phyloP scores from a whole-genome alignment of 2,113 vertebrate species.

The Oryzias celebensis region DNA sequence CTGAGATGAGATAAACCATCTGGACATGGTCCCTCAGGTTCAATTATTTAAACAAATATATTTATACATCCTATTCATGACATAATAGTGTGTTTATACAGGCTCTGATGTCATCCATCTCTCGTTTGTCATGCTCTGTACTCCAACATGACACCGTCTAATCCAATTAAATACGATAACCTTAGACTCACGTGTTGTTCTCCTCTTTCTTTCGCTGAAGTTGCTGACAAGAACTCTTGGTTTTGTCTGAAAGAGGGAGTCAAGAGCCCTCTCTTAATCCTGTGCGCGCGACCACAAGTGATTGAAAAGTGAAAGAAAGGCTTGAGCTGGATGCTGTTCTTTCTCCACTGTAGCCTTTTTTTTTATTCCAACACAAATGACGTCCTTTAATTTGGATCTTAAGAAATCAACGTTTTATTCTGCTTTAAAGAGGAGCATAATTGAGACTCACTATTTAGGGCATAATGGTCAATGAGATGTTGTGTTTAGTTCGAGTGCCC shows the following conservation, averaged over 20 bases:
- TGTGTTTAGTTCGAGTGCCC: no score
- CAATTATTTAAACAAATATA: neutral
- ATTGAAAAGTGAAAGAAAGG: constrained; percentile 69
- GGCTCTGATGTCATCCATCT: constrained; percentile 38
- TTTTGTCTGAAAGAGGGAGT: constrained; percentile 71
- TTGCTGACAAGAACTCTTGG: constrained; percentile 72
- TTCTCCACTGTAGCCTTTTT: constrained; percentile 45
- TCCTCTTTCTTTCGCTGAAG: constrained; percentile 45
- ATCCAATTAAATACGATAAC: constrained; percentile 82
- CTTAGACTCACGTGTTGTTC: constrained; percentile 68
- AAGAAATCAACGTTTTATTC: neutral
- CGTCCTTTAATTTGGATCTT: constrained; percentile 35
- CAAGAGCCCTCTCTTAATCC: constrained; percentile 75
- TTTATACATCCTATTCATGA: neutral
- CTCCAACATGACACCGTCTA: constrained; percentile 72
- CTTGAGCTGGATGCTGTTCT: constrained; percentile 57
- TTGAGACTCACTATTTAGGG: neutral
- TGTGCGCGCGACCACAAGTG: constrained; percentile 55
- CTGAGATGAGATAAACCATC: no score
- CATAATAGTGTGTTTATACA: neutral
- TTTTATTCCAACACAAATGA: constrained; percentile 20
- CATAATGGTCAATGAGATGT: no score
- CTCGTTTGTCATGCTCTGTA: constrained; percentile 63
- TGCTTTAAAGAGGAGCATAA: constrained; percentile 6
- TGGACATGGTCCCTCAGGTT: neutral